phyloP scores from a whole-genome alignment of 2,888 invertebrate species.

The Sminthurides aquaticus region DNA sequence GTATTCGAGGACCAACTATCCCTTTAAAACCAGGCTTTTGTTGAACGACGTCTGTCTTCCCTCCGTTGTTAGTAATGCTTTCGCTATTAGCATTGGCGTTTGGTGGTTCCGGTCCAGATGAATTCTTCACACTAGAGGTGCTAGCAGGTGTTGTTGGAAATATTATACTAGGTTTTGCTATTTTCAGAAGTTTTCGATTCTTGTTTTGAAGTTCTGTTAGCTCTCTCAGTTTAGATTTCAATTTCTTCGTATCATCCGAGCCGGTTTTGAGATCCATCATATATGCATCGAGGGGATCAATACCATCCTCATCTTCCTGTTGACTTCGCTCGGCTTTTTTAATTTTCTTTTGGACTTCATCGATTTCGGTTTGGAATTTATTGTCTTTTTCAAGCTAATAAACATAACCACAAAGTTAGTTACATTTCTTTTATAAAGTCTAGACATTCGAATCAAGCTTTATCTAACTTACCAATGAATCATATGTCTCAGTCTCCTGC shows the following conservation, averaged over 20 bases:
- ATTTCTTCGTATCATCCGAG: conserved; percentile 48
- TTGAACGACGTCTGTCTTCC: conserved; percentile 38
- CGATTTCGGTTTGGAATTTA: conserved; percentile 51
- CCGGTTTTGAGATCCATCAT: conserved; percentile 56
- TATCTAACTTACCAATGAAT: conserved; percentile 46
- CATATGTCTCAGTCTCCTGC: conserved; percentile 54
- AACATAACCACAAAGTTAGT: too few relatives aligned
- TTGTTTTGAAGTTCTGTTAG: conserved; percentile 62
- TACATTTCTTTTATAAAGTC: background rate
- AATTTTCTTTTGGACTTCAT: conserved; percentile 55
- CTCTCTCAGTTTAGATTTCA: conserved; percentile 57
- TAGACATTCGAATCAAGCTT: background rate
- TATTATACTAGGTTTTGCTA: conserved; percentile 50
- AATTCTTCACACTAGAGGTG: background rate
- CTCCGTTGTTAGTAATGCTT: background rate
- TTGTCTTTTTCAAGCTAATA: conserved; percentile 18
- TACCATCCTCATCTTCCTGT: conserved; percentile 49
- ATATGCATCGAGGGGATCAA: conserved; percentile 74
- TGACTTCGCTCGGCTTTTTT: conserved; percentile 47
- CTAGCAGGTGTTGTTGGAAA: background rate
- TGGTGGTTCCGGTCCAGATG: background rate
- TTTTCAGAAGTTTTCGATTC: conserved; percentile 62
- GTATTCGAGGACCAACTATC: conserved; percentile 9
- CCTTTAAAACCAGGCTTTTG: conserved; percentile 19
- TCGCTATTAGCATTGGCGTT: background rate